Evolutionary conservation across 2,113 vertebrate genomes (phyloP).

Genomic region (Pedionomus torquatus): DNA sequence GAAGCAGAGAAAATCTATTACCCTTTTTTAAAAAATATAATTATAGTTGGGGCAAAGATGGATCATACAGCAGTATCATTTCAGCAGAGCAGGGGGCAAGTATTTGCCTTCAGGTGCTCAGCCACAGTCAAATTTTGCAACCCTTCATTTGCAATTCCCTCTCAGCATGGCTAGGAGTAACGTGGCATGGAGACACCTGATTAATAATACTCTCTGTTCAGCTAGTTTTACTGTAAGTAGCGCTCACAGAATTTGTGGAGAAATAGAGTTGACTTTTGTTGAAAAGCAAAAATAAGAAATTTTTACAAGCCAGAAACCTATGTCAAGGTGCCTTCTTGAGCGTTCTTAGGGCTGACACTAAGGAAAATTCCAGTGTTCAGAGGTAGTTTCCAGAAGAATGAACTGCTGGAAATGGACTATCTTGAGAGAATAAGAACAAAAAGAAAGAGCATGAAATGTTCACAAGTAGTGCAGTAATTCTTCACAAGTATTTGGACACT

Average conservation of each 20-base stretch:
- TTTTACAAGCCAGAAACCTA: background rate
- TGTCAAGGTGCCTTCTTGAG: background rate
- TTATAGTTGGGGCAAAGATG: background rate
- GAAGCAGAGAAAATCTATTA: background rate
- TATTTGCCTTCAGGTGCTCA: background rate
- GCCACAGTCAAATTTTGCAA: background rate
- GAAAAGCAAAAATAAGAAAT: background rate
- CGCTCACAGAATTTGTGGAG: background rate
- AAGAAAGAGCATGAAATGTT: background rate
- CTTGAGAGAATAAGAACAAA: background rate
- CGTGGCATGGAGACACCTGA: background rate
- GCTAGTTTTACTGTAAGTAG: background rate
- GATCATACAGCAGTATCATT: background rate
- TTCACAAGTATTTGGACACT: background rate
- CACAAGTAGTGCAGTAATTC: background rate
- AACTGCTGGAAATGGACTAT: background rate
- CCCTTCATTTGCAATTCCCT: background rate
- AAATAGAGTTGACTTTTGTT: background rate
- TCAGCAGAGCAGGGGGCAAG: background rate
- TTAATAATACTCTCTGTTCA: background rate
- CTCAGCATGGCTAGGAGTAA: background rate
- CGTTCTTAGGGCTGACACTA: background rate
- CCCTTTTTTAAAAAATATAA: background rate
- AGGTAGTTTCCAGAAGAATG: background rate
- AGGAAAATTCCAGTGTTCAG: background rate